These are phyloP conservation scores for Nudaria mundana DNA, from an alignment of 2,888 invertebrate genomes.

Conservation along the genomic window DNA sequence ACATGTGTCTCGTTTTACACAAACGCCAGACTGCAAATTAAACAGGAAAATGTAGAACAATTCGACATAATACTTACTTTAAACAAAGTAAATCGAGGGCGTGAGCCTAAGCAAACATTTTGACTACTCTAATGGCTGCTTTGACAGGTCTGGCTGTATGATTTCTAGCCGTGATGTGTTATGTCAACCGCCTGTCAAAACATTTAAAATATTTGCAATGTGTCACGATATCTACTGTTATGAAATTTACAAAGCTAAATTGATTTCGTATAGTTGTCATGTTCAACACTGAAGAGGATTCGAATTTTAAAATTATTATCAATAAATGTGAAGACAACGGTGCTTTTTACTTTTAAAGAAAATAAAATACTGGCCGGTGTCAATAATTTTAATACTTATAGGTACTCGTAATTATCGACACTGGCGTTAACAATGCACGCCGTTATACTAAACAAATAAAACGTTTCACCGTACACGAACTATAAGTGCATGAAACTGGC, in stretches of 20 bases:
- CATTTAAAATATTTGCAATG: not conserved
- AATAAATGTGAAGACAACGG: no score
- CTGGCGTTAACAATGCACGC: no score
- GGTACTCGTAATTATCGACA: no score
- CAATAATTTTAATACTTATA: no score
- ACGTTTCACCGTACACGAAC: no score
- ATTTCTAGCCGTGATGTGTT: slow-evolving; percentile 12
- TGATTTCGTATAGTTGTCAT: no score
- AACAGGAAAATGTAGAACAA: slow-evolving; percentile 8
- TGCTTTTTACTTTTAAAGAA: no score
- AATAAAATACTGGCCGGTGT: no score
- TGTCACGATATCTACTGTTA: not conserved
- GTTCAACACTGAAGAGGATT: no score
- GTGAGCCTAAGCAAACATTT: slow-evolving; percentile 18
- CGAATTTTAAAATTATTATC: no score
- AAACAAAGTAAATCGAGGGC: slow-evolving; percentile 9
- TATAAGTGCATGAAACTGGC: not conserved
- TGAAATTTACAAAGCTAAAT: not conserved
- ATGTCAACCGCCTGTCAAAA: slow-evolving; percentile 12
- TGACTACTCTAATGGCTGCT: slow-evolving; percentile 17
- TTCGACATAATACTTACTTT: not conserved
- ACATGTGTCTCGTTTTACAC: no score
- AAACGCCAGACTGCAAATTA: slow-evolving; percentile 4
- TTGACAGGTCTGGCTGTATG: slow-evolving; percentile 15
- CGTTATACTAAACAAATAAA: no score